Percentiles rank a stretch among this genome's conserved stretches.
phyloP scores from a whole-genome alignment of 2,888 invertebrate species.

The Pomacea canaliculata region DNA sequence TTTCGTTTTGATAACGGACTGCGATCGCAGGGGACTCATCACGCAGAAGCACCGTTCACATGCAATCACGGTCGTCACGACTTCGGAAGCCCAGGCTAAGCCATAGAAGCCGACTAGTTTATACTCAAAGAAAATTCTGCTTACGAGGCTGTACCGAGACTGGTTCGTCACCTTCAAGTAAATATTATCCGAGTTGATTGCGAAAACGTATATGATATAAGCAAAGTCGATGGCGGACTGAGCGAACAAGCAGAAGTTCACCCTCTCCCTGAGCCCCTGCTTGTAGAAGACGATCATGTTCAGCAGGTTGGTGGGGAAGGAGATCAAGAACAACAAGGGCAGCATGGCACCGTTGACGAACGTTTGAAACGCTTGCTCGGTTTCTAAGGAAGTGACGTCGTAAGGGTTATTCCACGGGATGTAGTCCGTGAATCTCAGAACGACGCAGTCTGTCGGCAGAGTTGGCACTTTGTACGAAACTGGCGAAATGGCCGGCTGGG shows the following conservation, averaged over 20 bases:
- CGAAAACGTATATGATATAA: constrained; percentile 11
- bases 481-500: not conserved
- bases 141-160: not conserved
- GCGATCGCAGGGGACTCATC: constrained; percentile 10
- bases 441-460: constrained; percentile 9
- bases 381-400: constrained; percentile 1
- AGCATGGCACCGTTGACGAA: constrained; percentile 12
- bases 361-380: constrained; percentile 3
- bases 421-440: not conserved
- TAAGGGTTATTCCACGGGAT: constrained; percentile 14
- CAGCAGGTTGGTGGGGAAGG: constrained; percentile 12
- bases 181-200: constrained; percentile 1
- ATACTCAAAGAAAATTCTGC: constrained; percentile 2
- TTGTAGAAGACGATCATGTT: constrained; percentile 20
- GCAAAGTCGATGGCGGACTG: constrained; percentile 3
- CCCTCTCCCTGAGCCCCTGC: constrained; percentile 17
- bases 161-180: not conserved
- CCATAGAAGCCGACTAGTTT: constrained; percentile 8
- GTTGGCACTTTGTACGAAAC: too few species aligned
- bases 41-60: constrained; percentile 23
- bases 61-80: constrained; percentile 16
- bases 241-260: constrained; percentile 17
- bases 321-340: constrained; percentile 8
- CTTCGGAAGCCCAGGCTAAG: constrained; percentile 15
- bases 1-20: constrained; percentile 16